A percentile compares a stretch with the other conserved stretches of the same genome.
Conservation (phyloP, 2,113 vertebrate genomes). For the Eptatretus burgeri region DNA sequence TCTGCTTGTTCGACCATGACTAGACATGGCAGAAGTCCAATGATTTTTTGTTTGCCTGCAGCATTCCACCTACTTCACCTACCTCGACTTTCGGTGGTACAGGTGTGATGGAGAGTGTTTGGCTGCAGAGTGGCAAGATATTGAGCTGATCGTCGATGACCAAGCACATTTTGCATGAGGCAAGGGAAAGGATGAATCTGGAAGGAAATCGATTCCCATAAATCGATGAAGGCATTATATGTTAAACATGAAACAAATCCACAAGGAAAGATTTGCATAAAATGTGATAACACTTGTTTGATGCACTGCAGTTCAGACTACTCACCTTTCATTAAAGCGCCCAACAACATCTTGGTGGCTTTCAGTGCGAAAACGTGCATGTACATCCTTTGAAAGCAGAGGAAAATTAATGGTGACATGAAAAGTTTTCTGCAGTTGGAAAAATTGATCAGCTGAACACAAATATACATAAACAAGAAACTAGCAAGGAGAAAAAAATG, state of each 20-base stretch:
- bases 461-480: too few species aligned
- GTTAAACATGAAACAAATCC: background rate
- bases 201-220: background rate
- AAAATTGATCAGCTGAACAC: too few species aligned
- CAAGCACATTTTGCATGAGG: constrained; percentile 64
- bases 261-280: background rate
- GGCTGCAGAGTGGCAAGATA: constrained; percentile 63
- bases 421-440: too few species aligned
- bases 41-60: too few species aligned
- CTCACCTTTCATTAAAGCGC: constrained; percentile 72
- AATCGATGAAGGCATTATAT: too few species aligned
- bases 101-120: constrained; percentile 40
- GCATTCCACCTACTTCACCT: background rate
- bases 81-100: constrained; percentile 45
- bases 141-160: constrained; percentile 81
- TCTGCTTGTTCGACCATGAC: too few species aligned
- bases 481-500: too few species aligned
- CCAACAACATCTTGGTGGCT: constrained; percentile 84
- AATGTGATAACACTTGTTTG: background rate
- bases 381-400: constrained; percentile 35
- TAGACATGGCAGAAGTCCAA: too few species aligned
- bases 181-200: constrained; percentile 68
- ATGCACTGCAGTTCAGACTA: background rate
- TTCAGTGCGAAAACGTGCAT: constrained; percentile 74
- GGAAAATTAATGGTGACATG: background rate